These are phyloP conservation scores for Limenitis camilla DNA, from an alignment of 2,888 invertebrate species.

Conservation along the genomic window DNA sequence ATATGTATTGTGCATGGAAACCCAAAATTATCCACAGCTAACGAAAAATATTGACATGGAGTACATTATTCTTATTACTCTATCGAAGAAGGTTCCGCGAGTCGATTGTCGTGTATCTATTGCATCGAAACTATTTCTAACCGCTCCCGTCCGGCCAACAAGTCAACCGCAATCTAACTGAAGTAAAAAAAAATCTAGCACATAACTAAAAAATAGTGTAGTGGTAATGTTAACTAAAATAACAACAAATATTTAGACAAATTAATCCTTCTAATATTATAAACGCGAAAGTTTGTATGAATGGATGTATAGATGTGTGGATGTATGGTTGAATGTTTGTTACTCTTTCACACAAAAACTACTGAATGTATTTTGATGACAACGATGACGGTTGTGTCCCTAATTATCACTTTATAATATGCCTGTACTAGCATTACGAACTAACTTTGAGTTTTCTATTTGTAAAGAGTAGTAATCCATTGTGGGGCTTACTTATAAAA, in stretches of 20 bases:
- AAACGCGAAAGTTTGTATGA: too few relatives aligned
- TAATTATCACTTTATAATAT: too few relatives aligned
- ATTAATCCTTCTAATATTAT: not conserved
- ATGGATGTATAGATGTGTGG: too few relatives aligned
- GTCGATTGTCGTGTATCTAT: conserved; percentile 44
- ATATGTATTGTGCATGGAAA: not conserved
- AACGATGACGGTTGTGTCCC: too few relatives aligned
- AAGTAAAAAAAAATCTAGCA: not conserved
- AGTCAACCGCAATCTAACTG: not conserved
- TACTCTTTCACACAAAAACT: too few relatives aligned
- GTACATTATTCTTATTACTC: conserved; percentile 22
- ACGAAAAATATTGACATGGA: conserved; percentile 9
- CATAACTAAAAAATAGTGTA: conserved; percentile 3
- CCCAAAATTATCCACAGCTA: not conserved
- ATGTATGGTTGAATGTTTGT: too few relatives aligned
- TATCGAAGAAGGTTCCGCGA: conserved; percentile 33
- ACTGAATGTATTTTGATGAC: too few relatives aligned
- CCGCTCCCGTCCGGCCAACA: conserved; percentile 29
- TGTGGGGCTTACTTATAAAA: too few relatives aligned
- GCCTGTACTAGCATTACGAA: too few relatives aligned
- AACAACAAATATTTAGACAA: not conserved
- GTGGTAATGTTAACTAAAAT: conserved; percentile 3
- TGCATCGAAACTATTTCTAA: conserved; percentile 41
- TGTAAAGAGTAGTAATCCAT: too few relatives aligned
- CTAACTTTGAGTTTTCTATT: too few relatives aligned